Conservation (phyloP, 2,888 invertebrate genomes). For the Halocaridina rubra region DNA sequence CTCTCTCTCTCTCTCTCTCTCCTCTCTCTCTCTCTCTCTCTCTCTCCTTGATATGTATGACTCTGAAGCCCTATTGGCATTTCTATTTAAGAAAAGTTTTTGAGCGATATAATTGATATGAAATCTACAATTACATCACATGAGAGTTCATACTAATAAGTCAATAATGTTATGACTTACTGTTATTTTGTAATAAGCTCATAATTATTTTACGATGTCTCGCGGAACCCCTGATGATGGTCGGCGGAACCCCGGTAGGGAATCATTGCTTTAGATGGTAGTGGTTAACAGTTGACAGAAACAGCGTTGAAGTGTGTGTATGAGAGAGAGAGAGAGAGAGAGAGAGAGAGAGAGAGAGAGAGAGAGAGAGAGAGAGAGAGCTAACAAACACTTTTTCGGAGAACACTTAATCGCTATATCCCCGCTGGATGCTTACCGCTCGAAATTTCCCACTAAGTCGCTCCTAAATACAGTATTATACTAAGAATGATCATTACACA, state of each 20-base stretch:
- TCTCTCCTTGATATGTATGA: neutral
- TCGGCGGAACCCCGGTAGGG: too few relatives aligned
- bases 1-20: neutral
- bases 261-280: neutral
- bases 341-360: conserved; percentile 35
- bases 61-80: too few relatives aligned
- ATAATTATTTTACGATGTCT: neutral
- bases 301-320: neutral
- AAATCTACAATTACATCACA: too few relatives aligned
- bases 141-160: too few relatives aligned
- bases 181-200: neutral
- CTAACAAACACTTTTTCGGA: neutral
- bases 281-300: neutral
- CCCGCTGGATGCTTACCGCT: too few relatives aligned
- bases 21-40: neutral
- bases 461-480: too few relatives aligned
- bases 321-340: conserved; percentile 24
- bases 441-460: too few relatives aligned
- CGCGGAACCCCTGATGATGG: too few relatives aligned
- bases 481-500: too few relatives aligned
- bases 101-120: neutral
- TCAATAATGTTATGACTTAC: neutral
- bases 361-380: conserved; percentile 18
- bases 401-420: too few relatives aligned
- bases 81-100: neutral